Evolutionary conservation across 2,888 invertebrate genomes (phyloP).

Genomic region (Slavum lentiscoides): DNA sequence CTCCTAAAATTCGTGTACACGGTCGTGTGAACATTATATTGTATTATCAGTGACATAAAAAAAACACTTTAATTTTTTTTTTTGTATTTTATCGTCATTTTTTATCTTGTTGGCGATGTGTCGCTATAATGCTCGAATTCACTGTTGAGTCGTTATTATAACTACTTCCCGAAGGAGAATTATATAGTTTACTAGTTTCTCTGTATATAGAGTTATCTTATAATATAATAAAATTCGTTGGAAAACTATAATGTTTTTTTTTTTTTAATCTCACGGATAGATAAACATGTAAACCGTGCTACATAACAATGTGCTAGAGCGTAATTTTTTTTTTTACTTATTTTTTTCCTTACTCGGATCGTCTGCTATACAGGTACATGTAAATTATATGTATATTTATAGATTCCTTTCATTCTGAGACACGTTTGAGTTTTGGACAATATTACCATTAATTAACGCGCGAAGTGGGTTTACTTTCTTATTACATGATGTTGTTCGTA

Average conservation of each 20-base stretch:
- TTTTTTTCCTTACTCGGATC: background rate
- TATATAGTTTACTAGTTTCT: background rate
- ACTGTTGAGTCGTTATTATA: background rate
- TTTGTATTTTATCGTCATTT: too few relatives aligned
- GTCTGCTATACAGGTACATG: background rate
- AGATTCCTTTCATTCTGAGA: background rate
- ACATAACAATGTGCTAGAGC: background rate
- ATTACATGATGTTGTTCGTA: too few relatives aligned
- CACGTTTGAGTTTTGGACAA: background rate
- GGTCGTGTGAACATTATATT: too few relatives aligned
- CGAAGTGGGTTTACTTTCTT: background rate
- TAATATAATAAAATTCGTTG: background rate
- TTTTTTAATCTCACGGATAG: conserved; percentile 42
- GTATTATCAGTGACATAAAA: too few relatives aligned
- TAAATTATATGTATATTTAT: background rate
- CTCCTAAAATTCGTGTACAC: too few relatives aligned
- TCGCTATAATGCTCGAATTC: background rate
- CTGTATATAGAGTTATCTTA: background rate
- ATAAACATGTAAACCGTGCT: conserved; percentile 46
- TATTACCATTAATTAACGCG: background rate
- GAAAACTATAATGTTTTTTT: conserved; percentile 11
- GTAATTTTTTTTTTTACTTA: conserved; percentile 3
- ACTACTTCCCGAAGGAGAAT: conserved; percentile 3
- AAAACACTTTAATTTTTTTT: too few relatives aligned
- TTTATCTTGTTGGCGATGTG: background rate